A percentile compares a stretch with the other conserved stretches of the same genome.
phyloP scores from a whole-genome alignment of 2,113 vertebrate species.

The Acanthochromis polyacanthus region DNA sequence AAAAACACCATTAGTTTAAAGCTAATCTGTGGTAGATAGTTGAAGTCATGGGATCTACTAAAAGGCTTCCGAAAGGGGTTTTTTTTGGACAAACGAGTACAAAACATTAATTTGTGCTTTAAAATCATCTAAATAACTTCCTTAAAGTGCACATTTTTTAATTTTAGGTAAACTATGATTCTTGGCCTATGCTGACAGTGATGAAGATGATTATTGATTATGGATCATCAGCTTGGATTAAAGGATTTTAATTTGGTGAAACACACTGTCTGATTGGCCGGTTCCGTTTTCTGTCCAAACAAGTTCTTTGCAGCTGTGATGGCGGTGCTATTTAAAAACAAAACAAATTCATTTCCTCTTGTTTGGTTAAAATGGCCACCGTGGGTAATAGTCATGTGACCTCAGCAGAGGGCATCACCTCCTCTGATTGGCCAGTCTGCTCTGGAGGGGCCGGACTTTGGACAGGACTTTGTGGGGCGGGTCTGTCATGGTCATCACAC shows the following conservation, averaged over 20 bases:
- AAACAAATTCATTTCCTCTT: background rate
- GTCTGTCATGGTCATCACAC: constrained; percentile 65
- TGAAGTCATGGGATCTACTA: too few relatives aligned
- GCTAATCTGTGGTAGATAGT: too few relatives aligned
- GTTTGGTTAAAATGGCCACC: constrained; percentile 26
- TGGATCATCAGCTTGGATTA: too few relatives aligned
- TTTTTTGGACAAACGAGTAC: too few relatives aligned
- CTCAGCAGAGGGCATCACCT: constrained; percentile 77
- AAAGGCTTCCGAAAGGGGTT: too few relatives aligned
- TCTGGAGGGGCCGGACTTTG: constrained; percentile 57
- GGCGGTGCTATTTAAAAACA: background rate
- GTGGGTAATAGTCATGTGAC: constrained; percentile 26
- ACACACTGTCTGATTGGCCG: background rate
- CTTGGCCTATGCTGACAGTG: too few relatives aligned
- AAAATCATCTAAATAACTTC: too few relatives aligned
- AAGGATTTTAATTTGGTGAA: background rate
- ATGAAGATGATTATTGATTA: too few relatives aligned
- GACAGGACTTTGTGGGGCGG: constrained; percentile 67
- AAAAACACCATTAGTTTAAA: too few relatives aligned
- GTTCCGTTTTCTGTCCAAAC: background rate
- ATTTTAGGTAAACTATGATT: too few relatives aligned
- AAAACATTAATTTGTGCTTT: too few relatives aligned
- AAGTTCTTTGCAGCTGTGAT: background rate
- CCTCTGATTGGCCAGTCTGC: constrained; percentile 66
- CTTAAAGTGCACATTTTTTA: too few relatives aligned